phyloP scores from a whole-genome alignment of 2,888 invertebrate genomes.

The Minunthozetes semirufus region DNA sequence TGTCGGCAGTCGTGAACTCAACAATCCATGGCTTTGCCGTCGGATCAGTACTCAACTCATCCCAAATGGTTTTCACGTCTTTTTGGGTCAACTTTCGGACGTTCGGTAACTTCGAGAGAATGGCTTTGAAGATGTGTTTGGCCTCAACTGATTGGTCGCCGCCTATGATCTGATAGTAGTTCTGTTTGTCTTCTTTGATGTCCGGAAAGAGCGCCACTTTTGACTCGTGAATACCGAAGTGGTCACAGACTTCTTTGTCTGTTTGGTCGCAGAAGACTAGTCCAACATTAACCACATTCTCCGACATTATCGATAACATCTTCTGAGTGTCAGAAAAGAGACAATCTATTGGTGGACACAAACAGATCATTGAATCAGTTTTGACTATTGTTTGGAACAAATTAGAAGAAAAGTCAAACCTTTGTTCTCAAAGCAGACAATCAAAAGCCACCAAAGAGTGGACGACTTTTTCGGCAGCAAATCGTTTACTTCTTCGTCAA shows the following conservation, averaged over 20 bases:
- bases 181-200: neutral
- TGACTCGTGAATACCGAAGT: constrained; percentile 48
- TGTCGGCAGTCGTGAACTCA: constrained; percentile 49
- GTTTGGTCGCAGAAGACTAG: constrained; percentile 53
- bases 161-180: constrained; percentile 16
- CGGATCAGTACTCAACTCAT: constrained; percentile 49
- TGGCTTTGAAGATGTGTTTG: constrained; percentile 7
- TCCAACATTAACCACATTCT: constrained; percentile 54
- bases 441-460: constrained; percentile 14
- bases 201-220: constrained; percentile 49
- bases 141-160: constrained; percentile 11
- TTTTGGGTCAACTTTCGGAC: neutral
- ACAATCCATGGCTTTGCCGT: constrained; percentile 48
- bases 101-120: constrained; percentile 24
- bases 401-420: neutral
- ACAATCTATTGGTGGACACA: constrained; percentile 48
- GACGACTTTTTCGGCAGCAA: neutral
- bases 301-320: constrained; percentile 65
- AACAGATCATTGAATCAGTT: too few species aligned
- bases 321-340: constrained; percentile 55
- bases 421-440: constrained; percentile 2
- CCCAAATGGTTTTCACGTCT: neutral
- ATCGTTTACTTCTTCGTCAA: neutral
- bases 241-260: constrained; percentile 50
- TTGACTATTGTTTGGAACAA: too few species aligned